Evolutionary conservation across 64 coral and sea anemone species (phyloP).

Genomic region (Montipora capricornis): DNA sequence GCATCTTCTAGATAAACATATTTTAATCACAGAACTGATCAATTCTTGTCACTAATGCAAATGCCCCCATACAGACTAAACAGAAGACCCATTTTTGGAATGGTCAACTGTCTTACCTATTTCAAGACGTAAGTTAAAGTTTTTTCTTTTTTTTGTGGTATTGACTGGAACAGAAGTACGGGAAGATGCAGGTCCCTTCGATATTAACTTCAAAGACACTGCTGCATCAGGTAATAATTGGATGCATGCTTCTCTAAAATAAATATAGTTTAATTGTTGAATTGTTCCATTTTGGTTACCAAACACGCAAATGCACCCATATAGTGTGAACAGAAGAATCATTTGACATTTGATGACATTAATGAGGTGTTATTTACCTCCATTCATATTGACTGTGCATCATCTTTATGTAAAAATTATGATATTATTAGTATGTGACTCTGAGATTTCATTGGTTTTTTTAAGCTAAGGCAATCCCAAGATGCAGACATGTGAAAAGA

Average conservation of each 20-base stretch:
- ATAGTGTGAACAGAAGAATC: background rate
- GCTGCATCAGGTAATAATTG: background rate
- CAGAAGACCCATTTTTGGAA: background rate
- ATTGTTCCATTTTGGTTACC: too few relatives aligned
- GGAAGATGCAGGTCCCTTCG: background rate
- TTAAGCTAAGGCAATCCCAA: background rate
- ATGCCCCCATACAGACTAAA: background rate
- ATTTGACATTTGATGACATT: background rate
- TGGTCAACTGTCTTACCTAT: background rate
- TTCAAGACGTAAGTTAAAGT: background rate
- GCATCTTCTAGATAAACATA: background rate
- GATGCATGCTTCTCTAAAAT: background rate
- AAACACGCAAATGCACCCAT: too few relatives aligned
- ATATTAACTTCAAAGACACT: background rate
- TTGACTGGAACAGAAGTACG: background rate
- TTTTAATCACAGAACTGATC: background rate
- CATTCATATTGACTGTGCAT: background rate
- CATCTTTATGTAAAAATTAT: background rate
- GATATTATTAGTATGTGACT: background rate
- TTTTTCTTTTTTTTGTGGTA: background rate
- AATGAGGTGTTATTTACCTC: background rate
- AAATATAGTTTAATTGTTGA: background rate
- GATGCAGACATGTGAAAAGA: background rate
- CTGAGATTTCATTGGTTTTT: background rate
- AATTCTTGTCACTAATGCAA: background rate